These are phyloP conservation scores for Plestiodon gilberti DNA, from an alignment of 2,113 vertebrate genomes.

Conservation along the genomic window DNA sequence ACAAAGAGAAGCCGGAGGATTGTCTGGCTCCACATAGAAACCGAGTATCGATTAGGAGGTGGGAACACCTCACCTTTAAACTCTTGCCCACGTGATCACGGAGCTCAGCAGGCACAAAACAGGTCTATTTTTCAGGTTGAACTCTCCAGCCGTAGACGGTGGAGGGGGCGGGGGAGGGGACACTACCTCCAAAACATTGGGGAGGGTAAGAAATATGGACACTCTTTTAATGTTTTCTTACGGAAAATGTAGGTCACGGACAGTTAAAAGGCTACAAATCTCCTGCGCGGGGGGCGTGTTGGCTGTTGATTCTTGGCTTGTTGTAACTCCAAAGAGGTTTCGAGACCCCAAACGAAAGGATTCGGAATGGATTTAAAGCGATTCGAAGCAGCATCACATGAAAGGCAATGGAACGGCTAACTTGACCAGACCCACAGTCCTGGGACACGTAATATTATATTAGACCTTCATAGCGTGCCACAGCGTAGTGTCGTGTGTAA, in stretches of 20 bases:
- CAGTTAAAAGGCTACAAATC: neutral
- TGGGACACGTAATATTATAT: too few relatives aligned
- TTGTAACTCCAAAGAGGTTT: neutral
- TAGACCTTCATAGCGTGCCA: neutral
- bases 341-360: neutral
- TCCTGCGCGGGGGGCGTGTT: too few relatives aligned
- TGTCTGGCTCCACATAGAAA: conserved; percentile 67
- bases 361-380: neutral
- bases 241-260: neutral
- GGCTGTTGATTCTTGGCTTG: too few relatives aligned
- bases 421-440: neutral
- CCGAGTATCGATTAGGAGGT: conserved; percentile 60
- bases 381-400: neutral
- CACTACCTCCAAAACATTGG: rapidly evolving
- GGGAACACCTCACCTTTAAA: conserved; percentile 67
- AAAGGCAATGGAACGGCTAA: neutral
- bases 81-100: conserved; percentile 46
- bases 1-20: conserved; percentile 15
- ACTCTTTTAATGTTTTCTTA: neutral
- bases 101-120: conserved; percentile 45
- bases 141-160: neutral
- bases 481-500: neutral
- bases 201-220: too few relatives aligned
- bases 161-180: neutral
- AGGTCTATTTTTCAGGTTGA: conserved; percentile 28